These are phyloP conservation scores for Physocephala rufipes DNA, from an alignment of 2,888 invertebrate species.

Conservation along the genomic window DNA sequence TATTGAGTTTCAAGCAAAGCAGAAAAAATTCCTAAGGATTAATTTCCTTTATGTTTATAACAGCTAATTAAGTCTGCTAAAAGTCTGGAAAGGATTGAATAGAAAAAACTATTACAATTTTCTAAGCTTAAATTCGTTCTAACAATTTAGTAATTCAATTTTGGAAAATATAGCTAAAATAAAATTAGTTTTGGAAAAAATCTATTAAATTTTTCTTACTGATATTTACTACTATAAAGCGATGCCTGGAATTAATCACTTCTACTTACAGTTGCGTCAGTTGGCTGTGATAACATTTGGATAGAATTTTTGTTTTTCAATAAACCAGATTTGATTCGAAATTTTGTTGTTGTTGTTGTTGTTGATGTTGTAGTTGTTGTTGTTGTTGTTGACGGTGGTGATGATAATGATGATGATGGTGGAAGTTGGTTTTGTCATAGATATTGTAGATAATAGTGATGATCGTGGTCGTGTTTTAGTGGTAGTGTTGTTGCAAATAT, in stretches of 20 bases:
- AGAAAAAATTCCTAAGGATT: too few species aligned
- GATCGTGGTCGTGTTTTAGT: background rate
- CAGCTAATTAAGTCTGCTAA: too few species aligned
- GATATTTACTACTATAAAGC: slow-evolving; percentile 13
- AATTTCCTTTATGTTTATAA: too few species aligned
- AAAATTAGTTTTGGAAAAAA: slow-evolving; percentile 10
- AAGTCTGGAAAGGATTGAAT: too few species aligned
- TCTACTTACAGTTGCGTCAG: slow-evolving; percentile 53
- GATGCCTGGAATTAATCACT: slow-evolving; percentile 34
- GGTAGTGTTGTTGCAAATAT: background rate
- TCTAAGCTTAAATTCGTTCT: too few species aligned
- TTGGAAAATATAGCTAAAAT: slow-evolving; percentile 28
- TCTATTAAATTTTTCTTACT: background rate
- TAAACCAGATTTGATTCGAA: slow-evolving; percentile 36
- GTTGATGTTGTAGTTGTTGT: slow-evolving; percentile 16
- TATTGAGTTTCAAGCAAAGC: too few species aligned
- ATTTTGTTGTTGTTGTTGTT: slow-evolving; percentile 31
- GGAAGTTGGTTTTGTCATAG: slow-evolving; percentile 1
- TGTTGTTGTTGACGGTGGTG: slow-evolving; percentile 36
- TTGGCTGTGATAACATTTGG: slow-evolving; percentile 47
- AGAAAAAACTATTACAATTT: slow-evolving; percentile 1
- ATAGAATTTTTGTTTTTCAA: slow-evolving; percentile 10
- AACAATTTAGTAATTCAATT: too few species aligned
- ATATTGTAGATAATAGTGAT: background rate
- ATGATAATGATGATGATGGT: slow-evolving; percentile 39